Evolutionary conservation across 2,113 vertebrate genomes (phyloP), one percentile per base, ranked within the genome.

Genomic region (Elephas maximus): DNA sequence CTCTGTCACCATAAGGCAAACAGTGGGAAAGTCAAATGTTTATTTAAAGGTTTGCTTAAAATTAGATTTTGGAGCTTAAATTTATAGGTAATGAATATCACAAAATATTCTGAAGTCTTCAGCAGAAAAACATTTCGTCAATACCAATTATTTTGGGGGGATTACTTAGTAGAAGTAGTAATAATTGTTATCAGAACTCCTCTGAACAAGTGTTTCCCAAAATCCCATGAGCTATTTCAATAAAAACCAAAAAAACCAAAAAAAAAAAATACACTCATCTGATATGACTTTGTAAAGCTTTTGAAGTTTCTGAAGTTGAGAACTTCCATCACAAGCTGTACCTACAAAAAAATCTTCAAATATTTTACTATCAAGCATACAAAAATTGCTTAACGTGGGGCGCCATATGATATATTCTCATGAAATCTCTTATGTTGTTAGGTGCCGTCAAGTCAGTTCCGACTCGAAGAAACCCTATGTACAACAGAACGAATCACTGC

Each of bases 41-140:
- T 41, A 93, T 83, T 84, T 93, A 93, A 97, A 92, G 33, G 77
- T 93, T 93, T 98, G 69, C 26, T 94, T 97, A 76, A 86, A 94
- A 96, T 92, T 97, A 84, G 76, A 93, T 96, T 95, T 88, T 91
- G 71, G 65, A 90, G 44, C 67, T 95, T 85, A 88, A 92, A n/a
- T 67, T 92, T 94, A 33, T 45, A 30, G 30, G 71, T 57, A 92
- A 92, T 41, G 71, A 94, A 88, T 90, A 79, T 8, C 69, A 92
- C 8, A 20, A 96, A 96, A 96, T 57, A 77, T 9, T 95, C n/a
- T n/a, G 33, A 97, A 37, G 83, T 94, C 51, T 81, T 90, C 51
- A 97, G 44, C n/a, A 88, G 33, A 91, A 90, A 88, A 93, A 71
- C 24, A 84, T 53, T 92, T 51, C 88, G 33, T 94, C 60, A 90